Evolutionary conservation across 2,797 vertebrate species (phyloP).

Genomic region (Delichon dasypus): DNA sequence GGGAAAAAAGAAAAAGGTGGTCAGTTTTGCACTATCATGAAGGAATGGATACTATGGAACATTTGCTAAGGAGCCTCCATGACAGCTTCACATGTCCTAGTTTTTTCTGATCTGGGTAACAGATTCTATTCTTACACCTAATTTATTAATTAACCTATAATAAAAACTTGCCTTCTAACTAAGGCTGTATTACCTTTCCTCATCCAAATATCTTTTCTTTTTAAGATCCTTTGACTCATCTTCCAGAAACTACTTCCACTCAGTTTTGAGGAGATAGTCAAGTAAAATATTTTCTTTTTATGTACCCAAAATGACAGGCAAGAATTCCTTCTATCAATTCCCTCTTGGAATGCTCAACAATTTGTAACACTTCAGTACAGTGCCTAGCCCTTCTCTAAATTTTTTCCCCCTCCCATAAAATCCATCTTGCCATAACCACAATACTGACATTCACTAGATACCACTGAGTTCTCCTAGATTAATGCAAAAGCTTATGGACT

Average conservation of each 20-base stretch:
- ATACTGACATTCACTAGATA: background rate
- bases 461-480: background rate
- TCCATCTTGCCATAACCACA: background rate
- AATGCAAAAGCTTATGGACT: background rate
- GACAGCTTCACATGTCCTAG: background rate
- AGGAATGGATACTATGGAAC: background rate
- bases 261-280: background rate
- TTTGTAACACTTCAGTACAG: background rate
- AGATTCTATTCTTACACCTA: background rate
- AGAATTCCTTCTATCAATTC: background rate
- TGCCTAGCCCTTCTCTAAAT: background rate
- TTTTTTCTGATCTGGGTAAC: background rate
- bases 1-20: background rate
- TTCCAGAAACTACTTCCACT: background rate
- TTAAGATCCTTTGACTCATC: background rate
- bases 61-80: background rate
- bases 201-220: background rate
- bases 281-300: background rate
- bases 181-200: background rate
- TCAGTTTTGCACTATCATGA: background rate
- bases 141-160: background rate
- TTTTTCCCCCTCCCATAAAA: background rate
- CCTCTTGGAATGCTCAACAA: background rate
- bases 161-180: background rate
- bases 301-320: background rate